Base-by-base conservation (phyloP, 1,140 invertebrate species). In the Ostrea denselamellosa region DNA sequence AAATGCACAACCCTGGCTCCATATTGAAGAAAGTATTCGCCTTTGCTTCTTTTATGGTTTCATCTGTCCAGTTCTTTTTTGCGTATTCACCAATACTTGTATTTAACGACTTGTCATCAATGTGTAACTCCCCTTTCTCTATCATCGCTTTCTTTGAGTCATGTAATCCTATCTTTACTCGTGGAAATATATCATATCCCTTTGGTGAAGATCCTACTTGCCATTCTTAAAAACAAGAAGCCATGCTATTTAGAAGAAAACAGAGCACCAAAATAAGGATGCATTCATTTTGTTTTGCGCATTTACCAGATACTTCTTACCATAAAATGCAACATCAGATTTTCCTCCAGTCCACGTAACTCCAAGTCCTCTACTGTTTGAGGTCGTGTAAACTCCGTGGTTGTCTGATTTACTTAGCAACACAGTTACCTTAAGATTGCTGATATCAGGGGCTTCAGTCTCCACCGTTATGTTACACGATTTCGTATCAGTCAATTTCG, bases 401-500 rank as follows among this genome's bases (percentile, higher is more conserved):
- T 14, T 58, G 10, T 17, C 14, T 28, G 53, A 17, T 22, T 34
- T 25, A 19, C 34, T 19, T 8, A 53, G 54, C 53, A 65, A 44
- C n/a, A 84, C n/a, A n/a, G 65, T 77, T 8, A 58, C 44, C 25
- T 77, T 82, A 14, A 86, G 8, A 10, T 28, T 17, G n/a, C 52
- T 83, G 65, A 91, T 56, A 84, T 89, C 86, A 44, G 90, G 90
- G 52, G 87, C 85, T 56, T 83, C 7, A 7, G 86, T 84, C 19
- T 89, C 84, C 17, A 90, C 89, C 12, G 86, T 89, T 28, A 91
- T 85, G 25, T 91, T 88, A 86, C 90, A 90, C 52, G 90, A 89
- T n/a, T 82, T 54, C 8, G 77, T 19, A 9, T 77, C 81, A 2
- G n/a, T 83, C 56, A 86, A 34, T 34, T 87, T 81, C 28, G 90